Percentiles rank a stretch among this genome's conserved stretches.
phyloP scores from a whole-genome alignment of 2,888 invertebrate genomes.

The Syritta pipiens region DNA sequence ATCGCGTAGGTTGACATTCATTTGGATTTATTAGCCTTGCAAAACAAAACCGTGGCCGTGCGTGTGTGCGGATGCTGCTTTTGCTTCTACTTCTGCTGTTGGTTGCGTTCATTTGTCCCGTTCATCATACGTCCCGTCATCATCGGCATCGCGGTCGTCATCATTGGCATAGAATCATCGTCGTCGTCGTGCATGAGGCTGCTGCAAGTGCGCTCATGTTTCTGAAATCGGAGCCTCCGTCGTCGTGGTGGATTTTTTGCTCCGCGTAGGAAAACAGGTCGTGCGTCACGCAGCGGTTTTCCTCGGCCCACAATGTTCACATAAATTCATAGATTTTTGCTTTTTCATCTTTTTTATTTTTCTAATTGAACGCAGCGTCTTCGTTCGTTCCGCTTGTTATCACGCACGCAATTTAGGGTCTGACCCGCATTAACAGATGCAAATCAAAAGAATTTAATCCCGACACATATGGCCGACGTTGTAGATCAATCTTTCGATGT shows the following conservation, averaged over 20 bases:
- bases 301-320: too few species aligned
- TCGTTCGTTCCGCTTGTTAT: constrained; percentile 52
- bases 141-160: constrained; percentile 56
- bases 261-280: constrained; percentile 34
- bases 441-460: constrained; percentile 46
- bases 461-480: constrained; percentile 56
- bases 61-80: not conserved
- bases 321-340: constrained; percentile 5
- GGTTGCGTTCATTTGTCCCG: constrained; percentile 60
- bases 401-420: constrained; percentile 32
- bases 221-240: constrained; percentile 32
- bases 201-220: constrained; percentile 58
- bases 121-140: constrained; percentile 61
- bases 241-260: constrained; percentile 1
- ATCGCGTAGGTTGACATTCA: constrained; percentile 69
- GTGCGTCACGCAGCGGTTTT: too few species aligned
- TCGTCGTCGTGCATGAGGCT: constrained; percentile 29
- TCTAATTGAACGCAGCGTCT: constrained; percentile 8
- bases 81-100: constrained; percentile 30
- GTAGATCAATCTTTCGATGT: constrained; percentile 57
- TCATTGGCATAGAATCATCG: constrained; percentile 44
- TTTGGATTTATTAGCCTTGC: constrained; percentile 67
- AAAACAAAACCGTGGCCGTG: constrained; percentile 37
- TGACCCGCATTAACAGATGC: constrained; percentile 65
- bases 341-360: too few species aligned